Evolutionary conservation across 2,888 invertebrate species (phyloP).

Genomic region (Limenitis camilla): DNA sequence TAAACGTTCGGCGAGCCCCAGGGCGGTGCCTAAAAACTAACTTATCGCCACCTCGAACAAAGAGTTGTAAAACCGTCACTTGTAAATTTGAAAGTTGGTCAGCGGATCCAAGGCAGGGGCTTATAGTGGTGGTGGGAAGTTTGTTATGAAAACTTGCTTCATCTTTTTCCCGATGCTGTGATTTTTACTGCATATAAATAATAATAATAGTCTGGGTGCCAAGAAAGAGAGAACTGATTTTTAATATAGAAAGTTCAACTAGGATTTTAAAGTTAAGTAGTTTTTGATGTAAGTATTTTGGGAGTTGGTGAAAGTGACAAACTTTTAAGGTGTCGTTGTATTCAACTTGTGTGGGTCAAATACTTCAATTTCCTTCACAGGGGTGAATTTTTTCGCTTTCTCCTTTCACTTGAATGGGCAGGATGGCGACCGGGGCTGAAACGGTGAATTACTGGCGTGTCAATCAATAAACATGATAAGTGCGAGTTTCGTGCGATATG

Average conservation of each 20-base stretch:
- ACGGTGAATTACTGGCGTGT: constrained; percentile 69
- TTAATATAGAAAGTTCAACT: too few relatives aligned
- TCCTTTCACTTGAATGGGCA: constrained; percentile 25
- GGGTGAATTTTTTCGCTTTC: constrained; percentile 27
- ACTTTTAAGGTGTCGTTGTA: not conserved
- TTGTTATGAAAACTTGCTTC: not conserved
- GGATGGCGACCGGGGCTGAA: constrained; percentile 44
- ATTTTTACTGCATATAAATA: too few relatives aligned
- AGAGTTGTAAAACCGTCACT: constrained; percentile 55
- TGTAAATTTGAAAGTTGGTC: constrained; percentile 46
- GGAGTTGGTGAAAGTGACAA: too few relatives aligned
- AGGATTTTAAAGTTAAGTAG: too few relatives aligned
- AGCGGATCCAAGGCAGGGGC: constrained; percentile 2
- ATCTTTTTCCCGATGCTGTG: too few relatives aligned
- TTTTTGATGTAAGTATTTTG: too few relatives aligned
- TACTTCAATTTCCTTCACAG: not conserved
- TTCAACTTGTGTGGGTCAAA: not conserved
- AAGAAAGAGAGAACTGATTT: too few relatives aligned
- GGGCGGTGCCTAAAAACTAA: constrained; percentile 44
- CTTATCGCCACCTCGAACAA: constrained; percentile 60
- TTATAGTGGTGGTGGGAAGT: not conserved
- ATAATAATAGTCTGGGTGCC: too few relatives aligned
- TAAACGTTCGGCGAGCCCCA: constrained; percentile 8
- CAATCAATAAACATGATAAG: constrained; percentile 75
- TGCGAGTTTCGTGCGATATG: constrained; percentile 71